Evolutionary conservation across 2,113 vertebrate genomes (phyloP), one percentile per base, ranked within the genome.

Genomic region (Promerops cafer): DNA sequence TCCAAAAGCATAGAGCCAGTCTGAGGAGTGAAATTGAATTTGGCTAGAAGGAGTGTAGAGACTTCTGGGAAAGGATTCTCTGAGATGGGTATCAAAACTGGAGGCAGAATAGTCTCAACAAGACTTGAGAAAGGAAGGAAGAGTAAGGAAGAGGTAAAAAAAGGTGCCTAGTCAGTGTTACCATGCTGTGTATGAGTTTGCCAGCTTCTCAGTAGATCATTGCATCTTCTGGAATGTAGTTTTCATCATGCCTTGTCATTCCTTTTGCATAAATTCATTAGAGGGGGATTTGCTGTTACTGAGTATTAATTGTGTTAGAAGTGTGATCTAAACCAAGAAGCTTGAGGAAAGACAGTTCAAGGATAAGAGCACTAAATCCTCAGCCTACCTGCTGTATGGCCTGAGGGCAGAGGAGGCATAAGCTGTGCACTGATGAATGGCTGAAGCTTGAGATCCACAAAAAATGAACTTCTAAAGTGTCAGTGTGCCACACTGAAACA

Each of bases 191-290:
- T 28, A 14, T 57, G 87, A 87, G 70, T 50, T 76, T 93, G n/a
- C 45, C 87, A 91, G 54, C 64, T 88, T 91, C 71, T 83, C 52
- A 37, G 30, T 8, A 71, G 50, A 74, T 63, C 71, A 16, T 37
- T 95, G 82, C 39, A 21, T 83, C 79, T 91, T 77, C 71, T 88
- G 83, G 92, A 91, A 90, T 93, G 92, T 70, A 56, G 45, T 66
- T 97, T 94, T 93, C 84, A 44, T 97, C 85, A 74, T n/a, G 54
- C 1, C 0, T 37, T 90, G 68, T 69, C 68, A 86, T 92, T 90
- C 56, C 60, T 80, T 85, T 63, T 88, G 72, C 85, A 81, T 90
- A 90, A 80, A 77, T 88, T 94, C 68, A 70, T 93, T 90, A 86
- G 66, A 77, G 35, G 28, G 27, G 60, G 47, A 71, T 95, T 96